A percentile compares a stretch with the other conserved stretches of the same genome.
Evolutionary conservation across 2,888 invertebrate genomes (phyloP).

Genomic region (Apomyelois bistriatella): DNA sequence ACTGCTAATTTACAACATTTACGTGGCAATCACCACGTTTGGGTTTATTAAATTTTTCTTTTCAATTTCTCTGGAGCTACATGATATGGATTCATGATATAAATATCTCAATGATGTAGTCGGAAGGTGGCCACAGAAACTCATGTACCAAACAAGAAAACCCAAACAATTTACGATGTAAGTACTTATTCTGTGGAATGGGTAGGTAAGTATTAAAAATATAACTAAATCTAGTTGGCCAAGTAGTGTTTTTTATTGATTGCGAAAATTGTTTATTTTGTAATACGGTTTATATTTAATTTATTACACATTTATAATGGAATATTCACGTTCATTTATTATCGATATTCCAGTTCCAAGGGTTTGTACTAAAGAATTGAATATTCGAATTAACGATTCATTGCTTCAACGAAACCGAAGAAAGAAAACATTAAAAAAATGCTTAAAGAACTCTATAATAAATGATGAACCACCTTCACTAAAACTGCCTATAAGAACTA

Average conservation of each 20-base stretch:
- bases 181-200: no score
- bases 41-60: no score
- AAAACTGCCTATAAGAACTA: constrained; percentile 33
- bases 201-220: neutral
- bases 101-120: no score
- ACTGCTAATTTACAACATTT: no score
- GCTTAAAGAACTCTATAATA: constrained; percentile 26
- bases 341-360: constrained; percentile 5
- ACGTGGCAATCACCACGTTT: no score
- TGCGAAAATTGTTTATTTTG: constrained; percentile 15
- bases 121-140: no score
- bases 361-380: constrained; percentile 22
- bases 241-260: neutral
- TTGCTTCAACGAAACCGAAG: constrained; percentile 19
- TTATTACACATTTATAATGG: constrained; percentile 27
- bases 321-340: constrained; percentile 29
- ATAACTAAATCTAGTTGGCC: constrained; percentile 2
- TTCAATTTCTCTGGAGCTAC: no score
- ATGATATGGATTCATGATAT: no score
- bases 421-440: constrained; percentile 21
- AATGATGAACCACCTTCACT: constrained; percentile 35
- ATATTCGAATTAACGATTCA: constrained; percentile 21
- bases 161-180: no score
- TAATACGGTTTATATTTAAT: constrained; percentile 15
- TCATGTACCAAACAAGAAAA: no score